phyloP scores from a whole-genome alignment of 2,888 invertebrate genomes.

The Melipona bicolor region DNA sequence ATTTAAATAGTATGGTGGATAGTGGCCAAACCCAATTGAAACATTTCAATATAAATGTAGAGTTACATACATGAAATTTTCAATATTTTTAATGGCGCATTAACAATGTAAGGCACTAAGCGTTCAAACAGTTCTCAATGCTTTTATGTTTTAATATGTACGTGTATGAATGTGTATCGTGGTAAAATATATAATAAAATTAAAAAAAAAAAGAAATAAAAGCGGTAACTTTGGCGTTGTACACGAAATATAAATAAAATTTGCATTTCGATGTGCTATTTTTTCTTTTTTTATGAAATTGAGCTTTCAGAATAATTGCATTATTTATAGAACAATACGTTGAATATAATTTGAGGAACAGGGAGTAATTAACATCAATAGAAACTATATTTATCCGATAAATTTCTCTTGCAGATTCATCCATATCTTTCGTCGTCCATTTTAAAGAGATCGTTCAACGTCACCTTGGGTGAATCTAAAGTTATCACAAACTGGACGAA shows the following conservation, averaged over 20 bases:
- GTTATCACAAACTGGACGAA: background rate
- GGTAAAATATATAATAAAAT: background rate
- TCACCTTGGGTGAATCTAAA: conserved; percentile 37
- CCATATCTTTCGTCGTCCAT: conserved; percentile 53
- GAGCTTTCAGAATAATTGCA: background rate
- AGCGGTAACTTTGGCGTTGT: background rate
- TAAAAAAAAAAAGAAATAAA: too few relatives aligned
- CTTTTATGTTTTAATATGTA: background rate
- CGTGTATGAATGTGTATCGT: background rate
- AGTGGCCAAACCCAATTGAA: background rate
- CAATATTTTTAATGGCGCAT: background rate
- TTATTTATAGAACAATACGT: background rate
- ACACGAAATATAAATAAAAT: background rate
- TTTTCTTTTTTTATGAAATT: background rate
- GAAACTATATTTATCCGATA: background rate
- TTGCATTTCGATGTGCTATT: background rate
- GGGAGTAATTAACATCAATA: background rate
- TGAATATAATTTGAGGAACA: background rate
- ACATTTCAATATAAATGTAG: background rate
- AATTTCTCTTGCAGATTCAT: conserved; percentile 43
- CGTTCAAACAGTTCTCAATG: background rate
- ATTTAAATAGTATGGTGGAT: too few relatives aligned
- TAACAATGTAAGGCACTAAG: background rate
- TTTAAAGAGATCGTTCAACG: conserved; percentile 58
- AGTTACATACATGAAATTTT: background rate